These are phyloP conservation scores for Gymnocheta viridis DNA, from an alignment of 2,888 invertebrate species.

Conservation along the genomic window DNA sequence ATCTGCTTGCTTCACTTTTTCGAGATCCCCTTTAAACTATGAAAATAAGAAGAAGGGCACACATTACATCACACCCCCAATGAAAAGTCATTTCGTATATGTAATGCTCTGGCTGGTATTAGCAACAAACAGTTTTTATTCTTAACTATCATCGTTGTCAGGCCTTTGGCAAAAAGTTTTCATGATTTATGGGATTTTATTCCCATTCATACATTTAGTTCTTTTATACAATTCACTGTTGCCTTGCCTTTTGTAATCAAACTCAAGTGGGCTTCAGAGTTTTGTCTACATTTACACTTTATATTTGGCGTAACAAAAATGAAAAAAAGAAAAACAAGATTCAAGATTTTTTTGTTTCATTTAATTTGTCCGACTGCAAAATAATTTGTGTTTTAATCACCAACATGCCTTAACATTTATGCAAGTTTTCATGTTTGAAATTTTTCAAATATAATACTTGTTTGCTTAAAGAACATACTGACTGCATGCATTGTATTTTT, in stretches of 20 bases:
- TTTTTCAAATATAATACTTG: not conserved
- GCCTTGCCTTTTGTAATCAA: slow-evolving; percentile 53
- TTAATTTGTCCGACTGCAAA: slow-evolving; percentile 56
- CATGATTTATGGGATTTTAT: slow-evolving; percentile 67
- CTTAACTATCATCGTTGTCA: slow-evolving; percentile 66
- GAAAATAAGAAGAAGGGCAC: slow-evolving; percentile 21
- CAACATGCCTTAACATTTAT: slow-evolving; percentile 14
- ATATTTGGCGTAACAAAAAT: slow-evolving; percentile 43
- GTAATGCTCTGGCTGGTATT: slow-evolving; percentile 3
- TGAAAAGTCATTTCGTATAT: not conserved
- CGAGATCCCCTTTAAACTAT: slow-evolving; percentile 2
- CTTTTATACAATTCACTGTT: slow-evolving; percentile 1
- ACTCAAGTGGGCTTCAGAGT: slow-evolving; percentile 64
- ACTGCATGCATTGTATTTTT: not conserved
- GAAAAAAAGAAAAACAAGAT: not conserved
- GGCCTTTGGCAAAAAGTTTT: slow-evolving; percentile 64
- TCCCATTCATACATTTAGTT: slow-evolving; percentile 61
- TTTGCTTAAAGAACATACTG: not conserved
- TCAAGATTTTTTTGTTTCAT: slow-evolving; percentile 22
- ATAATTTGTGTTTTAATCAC: slow-evolving; percentile 56
- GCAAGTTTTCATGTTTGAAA: not conserved
- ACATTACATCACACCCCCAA: slow-evolving; percentile 32
- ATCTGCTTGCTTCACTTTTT: not conserved
- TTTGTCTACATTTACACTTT: slow-evolving; percentile 61
- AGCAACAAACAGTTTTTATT: slow-evolving; percentile 50